Percentiles rank a stretch among this genome's conserved stretches.
Conservation (phyloP, 2,888 invertebrate species). For the Melangyna quadrimaculata region DNA sequence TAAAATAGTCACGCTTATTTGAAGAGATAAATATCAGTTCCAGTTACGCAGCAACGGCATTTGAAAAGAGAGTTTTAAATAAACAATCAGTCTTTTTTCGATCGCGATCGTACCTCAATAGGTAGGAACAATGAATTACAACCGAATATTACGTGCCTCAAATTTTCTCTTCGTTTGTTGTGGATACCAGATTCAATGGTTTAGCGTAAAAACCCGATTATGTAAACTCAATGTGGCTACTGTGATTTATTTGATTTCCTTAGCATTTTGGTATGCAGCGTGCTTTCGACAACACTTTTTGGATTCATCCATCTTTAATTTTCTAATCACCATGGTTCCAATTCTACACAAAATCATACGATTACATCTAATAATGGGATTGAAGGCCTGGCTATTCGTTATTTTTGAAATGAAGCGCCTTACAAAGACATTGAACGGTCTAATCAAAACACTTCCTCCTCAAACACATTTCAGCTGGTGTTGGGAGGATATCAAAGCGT, state of each 20-base stretch:
- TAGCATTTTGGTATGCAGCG: slow-evolving; percentile 70
- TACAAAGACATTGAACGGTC: slow-evolving; percentile 69
- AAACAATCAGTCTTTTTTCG: slow-evolving; percentile 36
- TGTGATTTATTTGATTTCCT: slow-evolving; percentile 67
- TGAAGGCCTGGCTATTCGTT: slow-evolving; percentile 74
- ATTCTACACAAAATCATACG: slow-evolving; percentile 74
- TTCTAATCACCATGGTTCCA: slow-evolving; percentile 75
- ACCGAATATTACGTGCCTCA: slow-evolving; percentile 73
- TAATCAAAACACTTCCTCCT: slow-evolving; percentile 65
- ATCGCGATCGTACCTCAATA: not conserved
- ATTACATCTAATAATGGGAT: slow-evolving; percentile 75
- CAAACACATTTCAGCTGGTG: slow-evolving; percentile 8
- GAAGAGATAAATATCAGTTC: slow-evolving; percentile 39
- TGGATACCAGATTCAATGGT: slow-evolving; percentile 74
- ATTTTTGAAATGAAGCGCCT: slow-evolving; percentile 73
- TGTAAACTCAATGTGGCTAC: slow-evolving; percentile 72
- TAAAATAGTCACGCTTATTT: slow-evolving; percentile 50
- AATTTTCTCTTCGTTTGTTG: slow-evolving; percentile 72
- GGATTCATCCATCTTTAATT: slow-evolving; percentile 73
- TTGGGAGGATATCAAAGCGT: slow-evolving; percentile 70
- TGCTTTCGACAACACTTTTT: slow-evolving; percentile 76
- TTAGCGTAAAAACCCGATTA: slow-evolving; percentile 63
- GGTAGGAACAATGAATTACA: slow-evolving; percentile 72
- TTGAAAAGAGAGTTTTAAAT: not conserved
- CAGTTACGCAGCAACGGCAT: not conserved